phyloP scores from a whole-genome alignment of 2,113 vertebrate species.

The Dryoscopus gambensis region DNA sequence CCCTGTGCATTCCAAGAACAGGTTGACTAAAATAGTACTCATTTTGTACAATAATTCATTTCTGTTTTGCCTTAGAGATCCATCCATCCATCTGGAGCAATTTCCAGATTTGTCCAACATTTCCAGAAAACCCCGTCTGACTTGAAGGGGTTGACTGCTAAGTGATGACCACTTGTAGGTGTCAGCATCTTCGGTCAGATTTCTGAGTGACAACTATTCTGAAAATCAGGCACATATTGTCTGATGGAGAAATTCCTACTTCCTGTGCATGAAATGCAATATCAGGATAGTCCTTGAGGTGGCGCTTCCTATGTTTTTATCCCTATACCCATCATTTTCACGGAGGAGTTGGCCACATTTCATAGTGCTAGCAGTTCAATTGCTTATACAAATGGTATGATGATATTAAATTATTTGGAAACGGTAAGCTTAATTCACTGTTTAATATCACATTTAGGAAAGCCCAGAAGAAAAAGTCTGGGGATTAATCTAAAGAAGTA shows the following conservation, averaged over 20 bases:
- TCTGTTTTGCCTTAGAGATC: not conserved
- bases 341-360: not conserved
- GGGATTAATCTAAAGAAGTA: not conserved
- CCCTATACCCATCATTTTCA: not conserved
- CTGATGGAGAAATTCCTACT: not conserved
- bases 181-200: not conserved
- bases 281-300: not conserved
- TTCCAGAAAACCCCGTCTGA: not conserved
- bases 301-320: not conserved
- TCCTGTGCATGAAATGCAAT: not conserved
- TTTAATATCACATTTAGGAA: not conserved
- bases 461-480: not conserved
- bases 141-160: not conserved
- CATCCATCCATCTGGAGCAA: not conserved
- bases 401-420: not conserved
- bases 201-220: not conserved
- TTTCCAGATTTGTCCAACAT: not conserved
- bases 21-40: not conserved
- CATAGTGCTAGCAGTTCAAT: not conserved
- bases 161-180: not conserved
- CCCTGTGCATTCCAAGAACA: not conserved
- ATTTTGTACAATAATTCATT: not conserved
- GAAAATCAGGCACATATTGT: not conserved
- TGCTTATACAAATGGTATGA: not conserved
- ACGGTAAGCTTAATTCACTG: not conserved